Base-by-base conservation (phyloP, 2,888 invertebrate genomes). In the Alloplasta piceator region DNA sequence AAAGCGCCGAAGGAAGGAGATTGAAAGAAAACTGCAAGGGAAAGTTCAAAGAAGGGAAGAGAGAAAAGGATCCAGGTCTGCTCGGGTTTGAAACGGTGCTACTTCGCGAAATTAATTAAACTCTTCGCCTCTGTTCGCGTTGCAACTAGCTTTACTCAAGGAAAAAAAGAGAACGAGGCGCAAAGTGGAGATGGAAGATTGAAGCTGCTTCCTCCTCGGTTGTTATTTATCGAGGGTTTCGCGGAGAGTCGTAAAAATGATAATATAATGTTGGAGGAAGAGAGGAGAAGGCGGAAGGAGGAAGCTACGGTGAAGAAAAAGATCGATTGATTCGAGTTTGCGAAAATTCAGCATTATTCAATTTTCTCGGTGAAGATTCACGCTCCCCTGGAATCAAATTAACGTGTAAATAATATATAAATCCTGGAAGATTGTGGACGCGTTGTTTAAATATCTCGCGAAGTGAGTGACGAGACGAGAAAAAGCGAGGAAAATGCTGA, bases 81-180 rank as follows among this genome's bases (percentile, higher is more conserved):
- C n/a, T 48, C 12, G 48, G n/a, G 48, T 9, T n/a, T 6, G 48
- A 12, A 2, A 48, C 5, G 68, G 61, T 66, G 16, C 46, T 75
- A 60, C 67, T 73, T 61, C 74, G 64, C 58, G 77, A 82, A 82
- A 82, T 82, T 82, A 82, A 82, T 82, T 78, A 82, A 82, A 75
- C 71, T 75, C 75, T 61, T 73, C 41, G 66, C 60, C 70, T 26
- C 26, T 74, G 52, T 61, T 75, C 48, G 3, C 68, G 73, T 70
- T 77, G 60, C 64, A 73, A 60, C 56, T 72, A 48, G 67, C 63
- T 61, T 58, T 16, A 56, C 6, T 64, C 39, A 39, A 16, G 43
- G 66, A 55, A 60, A 60, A 63, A 50, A 64, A 48, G 39, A 9
- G 58, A 76, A 61, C 77, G 64, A 82, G 82, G 12, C 48, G 10